These are phyloP conservation scores for Nysson spinosus DNA, from an alignment of 2,888 invertebrate genomes.

Conservation along the genomic window DNA sequence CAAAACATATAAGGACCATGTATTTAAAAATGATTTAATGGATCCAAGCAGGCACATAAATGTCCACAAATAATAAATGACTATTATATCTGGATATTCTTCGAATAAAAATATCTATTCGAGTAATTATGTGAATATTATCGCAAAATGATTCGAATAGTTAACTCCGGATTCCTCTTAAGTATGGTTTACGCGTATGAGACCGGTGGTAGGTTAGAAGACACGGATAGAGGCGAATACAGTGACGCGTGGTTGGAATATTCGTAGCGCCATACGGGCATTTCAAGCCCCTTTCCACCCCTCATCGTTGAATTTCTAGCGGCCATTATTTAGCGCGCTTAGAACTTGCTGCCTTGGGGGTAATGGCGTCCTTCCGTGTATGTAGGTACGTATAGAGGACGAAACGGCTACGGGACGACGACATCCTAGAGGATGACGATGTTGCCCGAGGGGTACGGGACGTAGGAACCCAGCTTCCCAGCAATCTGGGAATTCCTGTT, in stretches of 20 bases:
- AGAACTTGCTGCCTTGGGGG: conserved; percentile 71
- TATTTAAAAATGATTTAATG: too few relatives aligned
- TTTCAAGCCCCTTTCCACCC: conserved; percentile 61
- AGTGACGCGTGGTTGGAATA: conserved; percentile 39
- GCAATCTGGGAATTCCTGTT: conserved; percentile 67
- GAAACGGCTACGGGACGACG: conserved; percentile 17
- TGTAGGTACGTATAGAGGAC: conserved; percentile 27
- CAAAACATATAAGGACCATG: too few relatives aligned
- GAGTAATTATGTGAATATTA: too few relatives aligned
- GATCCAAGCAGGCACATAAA: too few relatives aligned
- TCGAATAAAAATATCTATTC: too few relatives aligned
- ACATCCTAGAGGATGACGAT: conserved; percentile 30
- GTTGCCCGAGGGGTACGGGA: conserved; percentile 30
- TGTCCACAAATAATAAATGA: too few relatives aligned
- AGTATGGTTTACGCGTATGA: conserved; percentile 47
- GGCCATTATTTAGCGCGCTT: conserved; percentile 76
- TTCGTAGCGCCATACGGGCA: conserved; percentile 59
- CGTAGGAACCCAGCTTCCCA: conserved; percentile 34
- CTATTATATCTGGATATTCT: too few relatives aligned
- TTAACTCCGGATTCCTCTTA: too few relatives aligned
- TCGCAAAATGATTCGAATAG: too few relatives aligned
- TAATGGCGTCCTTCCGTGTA: conserved; percentile 65
- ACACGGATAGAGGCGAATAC: conserved; percentile 33
- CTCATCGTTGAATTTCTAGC: conserved; percentile 73
- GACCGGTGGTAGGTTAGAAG: conserved; percentile 58